Evolutionary conservation across 2,888 invertebrate genomes (phyloP).

Genomic region (Drosophila kanekoi): DNA sequence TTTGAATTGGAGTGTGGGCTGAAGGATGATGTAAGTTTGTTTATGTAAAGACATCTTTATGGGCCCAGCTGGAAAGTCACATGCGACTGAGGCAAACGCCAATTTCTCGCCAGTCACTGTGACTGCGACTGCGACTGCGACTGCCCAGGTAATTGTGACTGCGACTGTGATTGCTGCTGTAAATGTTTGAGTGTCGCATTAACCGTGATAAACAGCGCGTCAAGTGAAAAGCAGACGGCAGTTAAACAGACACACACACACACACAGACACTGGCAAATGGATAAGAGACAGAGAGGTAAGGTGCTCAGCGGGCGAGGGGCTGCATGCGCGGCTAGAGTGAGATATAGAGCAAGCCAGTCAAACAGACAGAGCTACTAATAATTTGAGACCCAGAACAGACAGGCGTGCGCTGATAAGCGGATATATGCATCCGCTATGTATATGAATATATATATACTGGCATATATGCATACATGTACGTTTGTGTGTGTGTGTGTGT

Average conservation of each 20-base stretch:
- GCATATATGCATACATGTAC: slow-evolving; percentile 4
- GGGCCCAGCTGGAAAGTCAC: slow-evolving; percentile 2
- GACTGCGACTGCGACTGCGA: slow-evolving; percentile 12
- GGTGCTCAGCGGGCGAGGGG: too few species aligned
- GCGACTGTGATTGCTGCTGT: slow-evolving; percentile 16
- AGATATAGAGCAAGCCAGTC: slow-evolving; percentile 23
- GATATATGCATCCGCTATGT: slow-evolving; percentile 29
- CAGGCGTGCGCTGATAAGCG: slow-evolving; percentile 49
- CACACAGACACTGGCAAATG: background rate
- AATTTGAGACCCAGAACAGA: slow-evolving; percentile 35
- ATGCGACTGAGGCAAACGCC: slow-evolving; percentile 6
- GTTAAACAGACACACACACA: too few species aligned
- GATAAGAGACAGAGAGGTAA: background rate
- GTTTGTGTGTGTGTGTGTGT: slow-evolving; percentile 1
- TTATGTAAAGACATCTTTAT: slow-evolving; percentile 35
- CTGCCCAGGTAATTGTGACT: slow-evolving; percentile 14
- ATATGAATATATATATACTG: background rate
- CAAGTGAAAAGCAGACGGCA: slow-evolving; percentile 22
- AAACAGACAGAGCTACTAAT: slow-evolving; percentile 37
- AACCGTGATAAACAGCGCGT: slow-evolving; percentile 32
- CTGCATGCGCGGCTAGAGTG: background rate
- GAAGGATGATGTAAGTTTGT: slow-evolving; percentile 34
- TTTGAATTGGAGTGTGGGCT: slow-evolving; percentile 11
- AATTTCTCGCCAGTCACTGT: slow-evolving; percentile 25
- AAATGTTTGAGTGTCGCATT: slow-evolving; percentile 33